phyloP scores from a whole-genome alignment of 2,113 vertebrate species.

The Cygnus atratus region DNA sequence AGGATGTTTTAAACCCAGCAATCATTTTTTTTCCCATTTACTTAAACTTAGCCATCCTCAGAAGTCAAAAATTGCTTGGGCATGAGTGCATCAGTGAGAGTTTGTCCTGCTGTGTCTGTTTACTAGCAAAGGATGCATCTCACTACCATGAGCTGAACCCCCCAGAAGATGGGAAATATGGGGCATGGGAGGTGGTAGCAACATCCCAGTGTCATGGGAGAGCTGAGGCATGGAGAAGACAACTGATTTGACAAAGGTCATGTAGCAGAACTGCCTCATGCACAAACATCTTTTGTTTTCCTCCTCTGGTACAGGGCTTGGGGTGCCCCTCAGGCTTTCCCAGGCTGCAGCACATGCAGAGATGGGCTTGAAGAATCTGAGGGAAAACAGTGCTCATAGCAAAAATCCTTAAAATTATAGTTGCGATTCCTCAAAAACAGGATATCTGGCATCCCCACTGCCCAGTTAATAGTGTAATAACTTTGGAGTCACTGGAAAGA shows the following conservation, averaged over 20 bases:
- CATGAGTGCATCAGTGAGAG: not conserved
- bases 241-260: not conserved
- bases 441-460: accelerated
- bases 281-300: not conserved
- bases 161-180: not conserved
- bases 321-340: not conserved
- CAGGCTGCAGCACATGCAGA: too few species aligned
- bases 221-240: not conserved
- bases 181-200: not conserved
- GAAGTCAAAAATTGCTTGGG: not conserved
- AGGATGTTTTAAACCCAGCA: not conserved
- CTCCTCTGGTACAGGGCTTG: not conserved
- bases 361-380: not conserved
- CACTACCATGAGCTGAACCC: too few species aligned
- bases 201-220: not conserved
- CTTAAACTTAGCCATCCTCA: not conserved
- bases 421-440: not conserved
- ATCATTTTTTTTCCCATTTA: accelerated
- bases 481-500: not conserved
- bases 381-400: not conserved
- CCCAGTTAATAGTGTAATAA: accelerated
- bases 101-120: not conserved
- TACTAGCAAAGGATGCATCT: too few species aligned
- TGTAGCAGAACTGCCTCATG: too few species aligned
- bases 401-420: not conserved